phyloP scores from a whole-genome alignment of 2,888 invertebrate genomes.

The Metellina segmentata region DNA sequence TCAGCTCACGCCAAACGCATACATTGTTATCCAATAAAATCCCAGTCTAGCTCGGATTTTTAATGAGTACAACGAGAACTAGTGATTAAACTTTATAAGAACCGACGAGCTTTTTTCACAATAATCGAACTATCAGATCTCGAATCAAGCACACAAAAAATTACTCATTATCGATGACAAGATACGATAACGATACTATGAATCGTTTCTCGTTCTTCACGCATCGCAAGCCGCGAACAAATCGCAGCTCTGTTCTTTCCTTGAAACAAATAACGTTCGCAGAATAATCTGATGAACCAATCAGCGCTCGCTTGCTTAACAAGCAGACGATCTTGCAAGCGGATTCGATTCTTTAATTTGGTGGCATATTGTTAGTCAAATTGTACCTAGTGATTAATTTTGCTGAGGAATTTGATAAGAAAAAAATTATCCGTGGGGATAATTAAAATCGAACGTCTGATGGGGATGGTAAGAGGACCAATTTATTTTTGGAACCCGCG shows the following conservation, averaged over 20 bases:
- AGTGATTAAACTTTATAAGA: too few relatives aligned
- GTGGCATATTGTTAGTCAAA: constrained; percentile 17
- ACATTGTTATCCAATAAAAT: too few relatives aligned
- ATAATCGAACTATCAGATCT: too few relatives aligned
- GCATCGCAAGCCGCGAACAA: constrained; percentile 48
- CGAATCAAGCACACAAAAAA: constrained; percentile 7
- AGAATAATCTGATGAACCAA: constrained; percentile 50
- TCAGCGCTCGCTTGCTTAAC: constrained; percentile 44
- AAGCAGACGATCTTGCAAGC: constrained; percentile 41
- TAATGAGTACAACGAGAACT: too few relatives aligned
- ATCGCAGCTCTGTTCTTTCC: constrained; percentile 28
- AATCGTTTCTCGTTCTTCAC: constrained; percentile 45
- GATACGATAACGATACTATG: constrained; percentile 35
- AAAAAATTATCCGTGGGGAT: constrained; percentile 15
- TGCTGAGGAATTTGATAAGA: not conserved
- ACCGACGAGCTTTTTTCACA: too few relatives aligned
- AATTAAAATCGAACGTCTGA: constrained; percentile 37
- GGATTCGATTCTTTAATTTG: constrained; percentile 44
- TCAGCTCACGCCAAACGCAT: too few relatives aligned
- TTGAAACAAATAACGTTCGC: constrained; percentile 43
- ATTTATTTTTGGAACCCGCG: constrained; percentile 12
- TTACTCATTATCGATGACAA: constrained; percentile 45
- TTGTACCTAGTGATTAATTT: not conserved
- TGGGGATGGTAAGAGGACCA: constrained; percentile 16
- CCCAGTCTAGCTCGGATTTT: too few relatives aligned